Evolutionary conservation across 2,113 vertebrate species (phyloP).

Genomic region (Craseonycteris thonglongyai): DNA sequence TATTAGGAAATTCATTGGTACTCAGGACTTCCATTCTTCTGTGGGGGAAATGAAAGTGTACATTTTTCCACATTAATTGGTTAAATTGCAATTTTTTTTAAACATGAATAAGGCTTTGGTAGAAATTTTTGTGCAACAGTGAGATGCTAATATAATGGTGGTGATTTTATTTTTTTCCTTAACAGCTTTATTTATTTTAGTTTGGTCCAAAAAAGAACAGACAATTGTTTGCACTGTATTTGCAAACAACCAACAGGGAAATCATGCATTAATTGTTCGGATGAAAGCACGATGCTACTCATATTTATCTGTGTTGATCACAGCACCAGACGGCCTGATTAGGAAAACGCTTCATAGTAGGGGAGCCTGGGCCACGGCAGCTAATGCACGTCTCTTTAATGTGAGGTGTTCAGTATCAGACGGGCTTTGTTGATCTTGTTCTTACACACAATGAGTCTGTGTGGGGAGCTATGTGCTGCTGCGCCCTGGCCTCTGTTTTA

Average conservation of each 20-base stretch:
- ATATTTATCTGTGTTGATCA: constrained; percentile 45
- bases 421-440: constrained; percentile 54
- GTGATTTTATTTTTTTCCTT: background rate
- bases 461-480: constrained; percentile 29
- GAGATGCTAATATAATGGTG: background rate
- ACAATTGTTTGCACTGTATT: constrained; percentile 51
- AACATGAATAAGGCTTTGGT: background rate
- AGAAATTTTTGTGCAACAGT: background rate
- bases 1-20: background rate
- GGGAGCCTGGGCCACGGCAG: background rate
- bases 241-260: constrained; percentile 59
- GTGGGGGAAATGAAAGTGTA: background rate
- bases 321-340: constrained; percentile 4
- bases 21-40: background rate
- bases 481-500: constrained; percentile 67
- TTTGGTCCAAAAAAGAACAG: constrained; percentile 5
- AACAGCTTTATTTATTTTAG: constrained; percentile 22
- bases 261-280: constrained; percentile 46
- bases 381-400: constrained; percentile 12
- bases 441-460: constrained; percentile 36
- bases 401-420: constrained; percentile 30
- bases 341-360: constrained; percentile 2
- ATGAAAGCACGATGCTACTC: constrained; percentile 21
- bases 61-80: background rate
- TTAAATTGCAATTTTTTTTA: background rate